Base-by-base conservation (phyloP, 1,140 invertebrate species). In the Eriocheir sinensis region DNA sequence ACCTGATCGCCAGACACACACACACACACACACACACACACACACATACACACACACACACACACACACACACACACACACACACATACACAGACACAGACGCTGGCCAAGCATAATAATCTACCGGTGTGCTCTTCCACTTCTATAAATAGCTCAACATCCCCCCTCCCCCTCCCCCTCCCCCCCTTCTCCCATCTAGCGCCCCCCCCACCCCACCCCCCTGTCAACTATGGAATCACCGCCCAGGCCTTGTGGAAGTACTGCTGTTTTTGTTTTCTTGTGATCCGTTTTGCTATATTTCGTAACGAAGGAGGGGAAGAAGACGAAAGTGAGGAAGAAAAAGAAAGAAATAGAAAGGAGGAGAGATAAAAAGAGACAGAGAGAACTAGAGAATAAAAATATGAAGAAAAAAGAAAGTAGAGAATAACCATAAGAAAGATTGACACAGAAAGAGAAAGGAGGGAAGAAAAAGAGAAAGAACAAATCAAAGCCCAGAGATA, bases 31-130 rank as follows among this genome's bases (percentile, higher is more conserved):
- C 60, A 15, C n/a, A 15, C 12, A 72, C 60, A 15, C 60, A 15
- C 12, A 15, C 12, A 72, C 60, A 72, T n/a, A 72, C 60, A 72
- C 60, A 72, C 60, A 72, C 60, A 72, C 60, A 72, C 60, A 72
- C 60, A 72, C 60, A 72, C 60, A 72, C 60, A 72, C 60, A 72
- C 60, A 72, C 60, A 72, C 60, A 72, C 60, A 72, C 60, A 72
- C 60, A 72, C 60, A 72, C 60, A 72, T n/a, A 72, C 60, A 72
- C 60, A 72, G 12, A 72, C 60, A 72, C 30, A 15, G 15, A 30
- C 30, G 32, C 17, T 83, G 9, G 34, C 17, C 9, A 83, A 83
- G 15, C 32, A 9, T 32, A 21, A 32, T 32, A 8, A 72, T 72
- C 53, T 72, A 12, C 9, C 53, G 27, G 27, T 27, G 27, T 9